phyloP scores from a whole-genome alignment of 2,113 vertebrate genomes.

The Toxotes jaculatrix region DNA sequence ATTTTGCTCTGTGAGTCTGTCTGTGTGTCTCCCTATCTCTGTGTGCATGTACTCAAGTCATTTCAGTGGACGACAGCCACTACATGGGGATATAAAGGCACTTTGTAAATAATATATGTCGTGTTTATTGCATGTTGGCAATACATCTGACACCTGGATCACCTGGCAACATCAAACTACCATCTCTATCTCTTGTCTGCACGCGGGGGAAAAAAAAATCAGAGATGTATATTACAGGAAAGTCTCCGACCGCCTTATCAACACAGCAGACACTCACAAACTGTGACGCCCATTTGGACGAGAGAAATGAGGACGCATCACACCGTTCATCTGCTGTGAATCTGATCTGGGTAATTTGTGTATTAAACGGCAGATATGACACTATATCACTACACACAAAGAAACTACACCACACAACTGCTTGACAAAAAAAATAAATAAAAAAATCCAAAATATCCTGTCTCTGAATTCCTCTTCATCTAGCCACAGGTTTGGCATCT shows the following conservation, averaged over 20 bases:
- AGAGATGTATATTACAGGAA: not conserved
- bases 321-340: not conserved
- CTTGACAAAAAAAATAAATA: too few relatives aligned
- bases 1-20: constrained; percentile 44
- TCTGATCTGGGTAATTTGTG: not conserved
- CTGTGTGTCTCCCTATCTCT: constrained; percentile 34
- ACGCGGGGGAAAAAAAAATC: not conserved
- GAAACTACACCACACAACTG: too few relatives aligned
- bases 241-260: not conserved
- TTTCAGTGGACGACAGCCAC: constrained; percentile 32
- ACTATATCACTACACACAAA: not conserved
- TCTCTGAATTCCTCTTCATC: not conserved
- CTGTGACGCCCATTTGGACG: not conserved
- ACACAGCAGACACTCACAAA: not conserved
- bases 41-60: constrained; percentile 49
- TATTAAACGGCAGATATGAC: not conserved
- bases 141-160: constrained; percentile 27
- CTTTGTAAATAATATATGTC: constrained; percentile 40
- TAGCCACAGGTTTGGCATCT: constrained; percentile 6
- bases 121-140: constrained; percentile 16
- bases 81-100: constrained; percentile 20
- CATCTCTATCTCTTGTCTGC: not conserved
- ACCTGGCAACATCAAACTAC: constrained; percentile 12
- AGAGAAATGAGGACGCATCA: not conserved
- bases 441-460: not conserved